A percentile compares a stretch with the other conserved stretches of the same genome.
phyloP scores from a whole-genome alignment of 2,888 invertebrate species.

The Drosophila dives region DNA sequence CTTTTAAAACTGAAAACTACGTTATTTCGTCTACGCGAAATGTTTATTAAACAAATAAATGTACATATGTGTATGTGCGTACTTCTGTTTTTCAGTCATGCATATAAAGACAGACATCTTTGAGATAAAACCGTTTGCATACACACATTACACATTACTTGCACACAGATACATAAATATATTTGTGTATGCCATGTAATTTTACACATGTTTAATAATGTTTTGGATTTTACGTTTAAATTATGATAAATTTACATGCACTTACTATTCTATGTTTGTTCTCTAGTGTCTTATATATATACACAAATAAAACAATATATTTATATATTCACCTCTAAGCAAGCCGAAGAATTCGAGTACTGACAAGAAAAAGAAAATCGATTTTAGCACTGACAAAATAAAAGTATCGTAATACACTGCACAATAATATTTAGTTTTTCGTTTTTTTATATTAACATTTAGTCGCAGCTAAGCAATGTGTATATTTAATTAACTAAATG shows the following conservation, averaged over 20 bases:
- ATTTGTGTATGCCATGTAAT: background rate
- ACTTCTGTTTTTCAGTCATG: slow-evolving; percentile 12
- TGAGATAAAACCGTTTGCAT: slow-evolving; percentile 10
- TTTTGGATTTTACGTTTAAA: background rate
- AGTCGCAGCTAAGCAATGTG: background rate
- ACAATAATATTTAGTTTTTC: background rate
- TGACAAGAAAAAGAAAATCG: slow-evolving; percentile 33
- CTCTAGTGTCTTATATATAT: background rate
- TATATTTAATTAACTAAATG: background rate
- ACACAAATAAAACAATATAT: slow-evolving; percentile 12
- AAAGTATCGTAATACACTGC: slow-evolving; percentile 5
- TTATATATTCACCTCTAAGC: slow-evolving; percentile 28
- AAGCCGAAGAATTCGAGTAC: slow-evolving; percentile 9
- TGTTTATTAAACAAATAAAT: background rate
- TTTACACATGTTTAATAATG: slow-evolving; percentile 5
- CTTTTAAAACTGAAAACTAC: background rate
- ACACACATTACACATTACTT: slow-evolving; percentile 8
- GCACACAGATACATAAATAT: slow-evolving; percentile 6
- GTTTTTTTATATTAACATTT: background rate
- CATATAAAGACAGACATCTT: slow-evolving; percentile 3
- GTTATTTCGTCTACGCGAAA: background rate
- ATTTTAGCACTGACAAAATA: slow-evolving; percentile 26
- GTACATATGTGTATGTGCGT: background rate
- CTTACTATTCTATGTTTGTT: background rate
- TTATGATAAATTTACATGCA: background rate